Evolutionary conservation across 2,888 invertebrate genomes (phyloP).

Genomic region (Eucera pruinosa): DNA sequence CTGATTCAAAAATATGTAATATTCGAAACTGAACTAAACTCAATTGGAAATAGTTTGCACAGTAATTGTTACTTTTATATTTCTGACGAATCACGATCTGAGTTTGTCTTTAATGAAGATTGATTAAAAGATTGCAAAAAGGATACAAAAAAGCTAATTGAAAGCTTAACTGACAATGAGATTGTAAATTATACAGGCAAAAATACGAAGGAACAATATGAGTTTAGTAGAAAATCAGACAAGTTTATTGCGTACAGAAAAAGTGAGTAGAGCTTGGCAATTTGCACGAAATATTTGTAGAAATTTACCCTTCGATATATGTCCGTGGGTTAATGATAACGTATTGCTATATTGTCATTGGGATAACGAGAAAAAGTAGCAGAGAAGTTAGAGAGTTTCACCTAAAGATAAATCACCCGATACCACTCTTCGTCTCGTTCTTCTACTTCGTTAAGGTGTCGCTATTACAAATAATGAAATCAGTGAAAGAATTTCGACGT

Average conservation of each 20-base stretch:
- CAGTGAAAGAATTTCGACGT: constrained; percentile 10
- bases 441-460: not conserved
- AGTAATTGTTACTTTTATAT: too few species aligned
- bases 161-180: too few species aligned
- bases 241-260: not conserved
- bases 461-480: constrained; percentile 19
- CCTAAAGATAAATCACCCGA: constrained; percentile 28
- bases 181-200: too few species aligned
- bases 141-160: too few species aligned
- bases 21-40: too few species aligned
- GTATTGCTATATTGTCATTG: constrained; percentile 31
- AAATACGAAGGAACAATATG: too few species aligned
- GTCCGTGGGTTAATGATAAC: constrained; percentile 37
- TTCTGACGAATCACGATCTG: too few species aligned
- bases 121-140: too few species aligned
- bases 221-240: too few species aligned
- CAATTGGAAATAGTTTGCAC: too few species aligned
- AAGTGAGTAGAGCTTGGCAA: not conserved
- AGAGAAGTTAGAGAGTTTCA: constrained; percentile 18
- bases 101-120: too few species aligned
- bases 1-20: too few species aligned
- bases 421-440: constrained; percentile 3
- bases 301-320: constrained; percentile 21
- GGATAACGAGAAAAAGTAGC: constrained; percentile 22
- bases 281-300: constrained; percentile 3